Conservation (phyloP, 1,140 invertebrate species). For the Linepithema humile region DNA sequence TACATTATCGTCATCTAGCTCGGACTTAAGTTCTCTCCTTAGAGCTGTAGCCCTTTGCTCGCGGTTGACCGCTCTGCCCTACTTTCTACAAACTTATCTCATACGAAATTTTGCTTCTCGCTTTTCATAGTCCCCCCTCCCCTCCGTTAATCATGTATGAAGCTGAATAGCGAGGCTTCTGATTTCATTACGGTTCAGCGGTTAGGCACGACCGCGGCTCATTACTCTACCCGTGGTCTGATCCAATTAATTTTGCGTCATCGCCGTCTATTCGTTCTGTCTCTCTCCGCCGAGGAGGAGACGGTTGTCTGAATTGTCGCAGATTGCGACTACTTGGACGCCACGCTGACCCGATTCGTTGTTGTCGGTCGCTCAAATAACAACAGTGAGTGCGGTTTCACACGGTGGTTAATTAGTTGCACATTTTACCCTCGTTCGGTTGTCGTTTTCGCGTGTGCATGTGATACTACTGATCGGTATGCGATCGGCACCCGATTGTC, state of each 20-base stretch:
- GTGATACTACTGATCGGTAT: too few relatives aligned
- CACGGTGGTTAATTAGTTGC: slow-evolving; percentile 7
- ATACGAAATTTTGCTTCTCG: not conserved
- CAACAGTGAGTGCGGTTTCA: not conserved
- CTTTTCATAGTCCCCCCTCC: not conserved
- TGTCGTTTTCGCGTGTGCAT: too few relatives aligned
- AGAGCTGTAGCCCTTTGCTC: not conserved
- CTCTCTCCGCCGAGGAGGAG: not conserved
- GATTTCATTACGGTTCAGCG: slow-evolving; percentile 46
- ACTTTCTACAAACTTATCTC: not conserved
- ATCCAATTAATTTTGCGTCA: slow-evolving; percentile 48
- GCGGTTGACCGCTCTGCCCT: not conserved
- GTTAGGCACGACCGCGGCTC: slow-evolving; percentile 28
- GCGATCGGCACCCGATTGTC: not conserved
- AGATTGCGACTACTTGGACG: slow-evolving; percentile 1
- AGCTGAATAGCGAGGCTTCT: not conserved
- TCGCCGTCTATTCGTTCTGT: not conserved
- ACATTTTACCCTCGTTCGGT: not conserved
- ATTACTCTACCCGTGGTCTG: slow-evolving; percentile 8
- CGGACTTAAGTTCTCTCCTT: slow-evolving; percentile 20
- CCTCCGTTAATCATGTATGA: slow-evolving; percentile 22
- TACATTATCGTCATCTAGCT: slow-evolving; percentile 12
- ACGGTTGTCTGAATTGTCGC: not conserved
- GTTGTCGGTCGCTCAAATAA: not conserved
- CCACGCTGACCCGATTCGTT: slow-evolving; percentile 30